phyloP scores from a whole-genome alignment of 2,797 vertebrate genomes.

The Mallotus villosus region DNA sequence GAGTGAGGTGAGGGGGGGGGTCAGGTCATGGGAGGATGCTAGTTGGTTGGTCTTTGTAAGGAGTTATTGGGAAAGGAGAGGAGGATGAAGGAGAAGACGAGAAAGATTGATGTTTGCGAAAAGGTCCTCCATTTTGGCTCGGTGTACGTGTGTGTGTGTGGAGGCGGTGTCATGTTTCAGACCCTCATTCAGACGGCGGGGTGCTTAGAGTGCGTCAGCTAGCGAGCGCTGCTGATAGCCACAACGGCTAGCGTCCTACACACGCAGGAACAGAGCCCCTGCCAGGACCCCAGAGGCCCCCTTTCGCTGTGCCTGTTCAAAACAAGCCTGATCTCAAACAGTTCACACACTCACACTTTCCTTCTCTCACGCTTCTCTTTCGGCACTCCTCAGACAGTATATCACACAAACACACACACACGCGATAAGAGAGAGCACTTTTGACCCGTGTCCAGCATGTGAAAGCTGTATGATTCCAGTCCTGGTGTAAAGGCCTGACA shows the following conservation, averaged over 20 bases:
- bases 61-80: background rate
- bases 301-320: background rate
- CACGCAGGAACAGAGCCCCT: background rate
- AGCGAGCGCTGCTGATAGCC: background rate
- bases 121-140: conserved; percentile 3
- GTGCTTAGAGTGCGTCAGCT: background rate
- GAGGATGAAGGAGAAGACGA: background rate
- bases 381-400: background rate
- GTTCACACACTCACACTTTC: conserved; percentile 1
- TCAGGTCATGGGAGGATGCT: background rate
- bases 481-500: background rate
- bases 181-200: background rate
- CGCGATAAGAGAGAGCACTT: conserved; percentile 5
- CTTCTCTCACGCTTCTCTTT: background rate
- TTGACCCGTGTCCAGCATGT: background rate
- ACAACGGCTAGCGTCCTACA: background rate
- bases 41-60: background rate
- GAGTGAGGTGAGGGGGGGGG: background rate
- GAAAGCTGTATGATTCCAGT: background rate
- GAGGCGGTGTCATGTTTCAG: background rate
- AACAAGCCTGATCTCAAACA: background rate
- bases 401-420: conserved; percentile 1
- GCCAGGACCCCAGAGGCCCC: background rate
- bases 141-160: background rate
- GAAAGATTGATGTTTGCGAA: background rate